A percentile compares a stretch with the other conserved stretches of the same genome.
Evolutionary conservation across 2,113 vertebrate species (phyloP).

Genomic region (Forbesichthys papilliferus): DNA sequence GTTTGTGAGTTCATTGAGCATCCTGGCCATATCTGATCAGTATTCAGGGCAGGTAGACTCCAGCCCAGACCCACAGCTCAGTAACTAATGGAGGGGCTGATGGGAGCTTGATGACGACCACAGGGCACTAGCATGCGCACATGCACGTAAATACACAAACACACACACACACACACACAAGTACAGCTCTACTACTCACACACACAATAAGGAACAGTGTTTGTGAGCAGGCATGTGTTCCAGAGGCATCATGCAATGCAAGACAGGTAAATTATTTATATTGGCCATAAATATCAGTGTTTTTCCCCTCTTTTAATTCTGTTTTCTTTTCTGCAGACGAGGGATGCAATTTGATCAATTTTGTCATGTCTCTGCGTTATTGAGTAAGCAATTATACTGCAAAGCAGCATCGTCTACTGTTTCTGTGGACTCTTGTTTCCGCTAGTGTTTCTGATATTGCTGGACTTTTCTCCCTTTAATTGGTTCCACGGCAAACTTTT

Average conservation of each 20-base stretch:
- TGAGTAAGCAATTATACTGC: conserved; percentile 66
- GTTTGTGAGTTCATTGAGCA: conserved; percentile 67
- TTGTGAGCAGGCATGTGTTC: conserved; percentile 51
- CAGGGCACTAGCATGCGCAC: conserved; percentile 57
- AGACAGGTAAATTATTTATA: conserved; percentile 70
- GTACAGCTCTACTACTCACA: conserved; percentile 6
- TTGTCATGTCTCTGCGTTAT: conserved; percentile 68
- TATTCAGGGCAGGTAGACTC: conserved; percentile 77
- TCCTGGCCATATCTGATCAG: conserved; percentile 69
- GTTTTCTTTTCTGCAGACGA: conserved; percentile 23
- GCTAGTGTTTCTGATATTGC: conserved; percentile 46
- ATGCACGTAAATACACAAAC: conserved; percentile 38
- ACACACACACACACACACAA: conserved; percentile 6
- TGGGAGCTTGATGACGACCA: conserved; percentile 79
- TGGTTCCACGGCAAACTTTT: conserved; percentile 65
- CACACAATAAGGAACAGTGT: conserved; percentile 26
- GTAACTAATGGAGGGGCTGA: conserved; percentile 80
- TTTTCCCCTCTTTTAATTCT: conserved; percentile 9
- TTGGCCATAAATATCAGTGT: conserved; percentile 58
- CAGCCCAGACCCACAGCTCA: conserved; percentile 73
- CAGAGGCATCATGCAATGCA: conserved; percentile 41
- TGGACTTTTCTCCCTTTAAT: conserved; percentile 62
- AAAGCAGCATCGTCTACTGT: conserved; percentile 39
- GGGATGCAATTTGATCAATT: conserved; percentile 69
- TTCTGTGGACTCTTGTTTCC: conserved; percentile 37